phyloP scores from a whole-genome alignment of 2,797 vertebrate species.

The Paedocypris micromegethes region DNA sequence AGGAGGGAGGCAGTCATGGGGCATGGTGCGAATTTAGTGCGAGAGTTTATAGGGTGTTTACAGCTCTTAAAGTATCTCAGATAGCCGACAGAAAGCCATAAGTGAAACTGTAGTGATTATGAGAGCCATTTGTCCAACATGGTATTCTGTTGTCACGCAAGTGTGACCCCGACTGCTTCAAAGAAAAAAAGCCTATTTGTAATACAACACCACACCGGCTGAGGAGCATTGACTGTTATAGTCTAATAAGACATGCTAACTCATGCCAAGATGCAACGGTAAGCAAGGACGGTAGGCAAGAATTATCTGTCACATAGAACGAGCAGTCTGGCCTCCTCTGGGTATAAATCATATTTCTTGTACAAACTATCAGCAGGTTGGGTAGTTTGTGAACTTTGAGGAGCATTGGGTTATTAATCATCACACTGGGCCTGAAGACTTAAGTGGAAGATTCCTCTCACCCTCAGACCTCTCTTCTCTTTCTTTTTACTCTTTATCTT shows the following conservation, averaged over 20 bases:
- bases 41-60: constrained; percentile 13
- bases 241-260: constrained; percentile 11
- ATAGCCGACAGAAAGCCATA: constrained; percentile 11
- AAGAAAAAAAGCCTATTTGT: too few relatives aligned
- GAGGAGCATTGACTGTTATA: constrained; percentile 6
- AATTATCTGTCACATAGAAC: constrained; percentile 87
- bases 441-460: constrained; percentile 68
- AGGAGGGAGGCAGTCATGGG: neutral
- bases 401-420: constrained; percentile 82
- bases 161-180: neutral
- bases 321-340: constrained; percentile 38
- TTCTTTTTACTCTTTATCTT: constrained; percentile 28
- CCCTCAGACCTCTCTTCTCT: constrained; percentile 3
- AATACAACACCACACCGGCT: too few relatives aligned
- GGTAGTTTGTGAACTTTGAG: constrained; percentile 82
- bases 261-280: constrained; percentile 23
- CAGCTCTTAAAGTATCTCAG: constrained; percentile 11
- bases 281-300: constrained; percentile 35
- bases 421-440: constrained; percentile 77
- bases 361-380: constrained; percentile 77
- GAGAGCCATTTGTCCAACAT: too few relatives aligned
- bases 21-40: constrained; percentile 5
- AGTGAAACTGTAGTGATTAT: too few relatives aligned
- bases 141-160: neutral
- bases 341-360: constrained; percentile 55